Evolutionary conservation across 2,888 invertebrate species (phyloP).

Genomic region (Nomada lathburiana): DNA sequence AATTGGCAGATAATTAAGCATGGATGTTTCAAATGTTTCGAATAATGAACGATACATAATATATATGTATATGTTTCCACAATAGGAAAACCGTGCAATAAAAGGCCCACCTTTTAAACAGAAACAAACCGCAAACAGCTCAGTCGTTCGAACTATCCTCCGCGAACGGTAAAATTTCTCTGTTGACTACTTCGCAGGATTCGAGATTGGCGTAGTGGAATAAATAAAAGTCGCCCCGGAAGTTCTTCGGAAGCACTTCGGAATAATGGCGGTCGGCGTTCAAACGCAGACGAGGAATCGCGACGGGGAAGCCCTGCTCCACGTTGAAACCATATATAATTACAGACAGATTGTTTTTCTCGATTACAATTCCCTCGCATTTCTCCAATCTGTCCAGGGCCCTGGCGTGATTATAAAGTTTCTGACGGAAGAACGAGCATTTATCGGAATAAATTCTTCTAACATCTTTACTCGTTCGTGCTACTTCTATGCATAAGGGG

Average conservation of each 20-base stretch:
- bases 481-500: too few species aligned
- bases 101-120: not conserved
- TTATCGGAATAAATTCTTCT: constrained; percentile 37
- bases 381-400: constrained; percentile 46
- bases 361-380: constrained; percentile 36
- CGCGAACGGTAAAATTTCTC: not conserved
- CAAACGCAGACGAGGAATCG: constrained; percentile 23
- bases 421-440: constrained; percentile 3
- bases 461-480: not conserved
- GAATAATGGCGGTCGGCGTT: constrained; percentile 69
- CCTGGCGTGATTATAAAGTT: constrained; percentile 62
- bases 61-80: not conserved
- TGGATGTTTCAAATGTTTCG: too few species aligned
- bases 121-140: not conserved
- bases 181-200: not conserved
- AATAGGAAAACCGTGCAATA: not conserved
- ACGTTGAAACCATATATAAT: constrained; percentile 67
- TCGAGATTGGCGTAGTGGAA: not conserved
- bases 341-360: constrained; percentile 65
- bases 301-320: constrained; percentile 60
- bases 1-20: too few species aligned
- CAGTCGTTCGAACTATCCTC: not conserved
- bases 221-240: constrained; percentile 69
- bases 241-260: constrained; percentile 72
- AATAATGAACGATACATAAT: too few species aligned